Conservation (phyloP, 2,888 invertebrate genomes). For the Heliconius charithonia region DNA sequence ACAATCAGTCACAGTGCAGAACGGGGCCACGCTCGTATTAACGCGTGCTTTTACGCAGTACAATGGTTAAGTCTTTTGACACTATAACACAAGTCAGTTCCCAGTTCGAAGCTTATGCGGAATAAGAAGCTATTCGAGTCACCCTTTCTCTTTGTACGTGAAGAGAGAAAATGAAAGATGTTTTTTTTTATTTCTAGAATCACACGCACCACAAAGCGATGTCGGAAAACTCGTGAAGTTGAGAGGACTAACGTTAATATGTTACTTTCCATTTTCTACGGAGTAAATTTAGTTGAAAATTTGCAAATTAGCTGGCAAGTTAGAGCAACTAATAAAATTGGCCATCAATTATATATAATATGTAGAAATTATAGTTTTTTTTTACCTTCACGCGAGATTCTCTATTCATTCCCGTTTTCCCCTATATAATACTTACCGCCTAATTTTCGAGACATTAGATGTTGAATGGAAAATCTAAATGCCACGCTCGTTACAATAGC, state of each 20-base stretch:
- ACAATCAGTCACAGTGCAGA: slow-evolving; percentile 10
- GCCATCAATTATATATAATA: too few relatives aligned
- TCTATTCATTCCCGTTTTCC: too few relatives aligned
- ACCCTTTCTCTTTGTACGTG: slow-evolving; percentile 24
- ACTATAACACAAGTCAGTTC: slow-evolving; percentile 23
- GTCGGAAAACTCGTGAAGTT: neutral
- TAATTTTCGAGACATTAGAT: too few relatives aligned
- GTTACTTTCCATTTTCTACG: neutral
- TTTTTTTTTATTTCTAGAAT: slow-evolving; percentile 12
- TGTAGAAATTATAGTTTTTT: too few relatives aligned
- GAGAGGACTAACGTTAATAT: neutral
- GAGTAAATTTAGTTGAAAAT: neutral
- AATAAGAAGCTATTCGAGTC: slow-evolving; percentile 24
- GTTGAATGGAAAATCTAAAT: too few relatives aligned
- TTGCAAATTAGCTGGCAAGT: neutral
- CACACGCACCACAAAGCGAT: slow-evolving; percentile 19
- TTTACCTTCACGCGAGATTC: too few relatives aligned
- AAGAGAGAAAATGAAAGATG: slow-evolving; percentile 23
- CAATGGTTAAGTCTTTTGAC: slow-evolving; percentile 31
- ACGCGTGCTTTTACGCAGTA: slow-evolving; percentile 28
- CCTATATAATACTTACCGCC: too few relatives aligned
- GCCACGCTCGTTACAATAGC: too few relatives aligned
- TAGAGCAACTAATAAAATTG: too few relatives aligned
- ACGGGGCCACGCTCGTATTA: neutral
- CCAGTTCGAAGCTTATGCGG: slow-evolving; percentile 15